Evolutionary conservation across 2,113 vertebrate species (phyloP).

Genomic region (Tinamus guttatus): DNA sequence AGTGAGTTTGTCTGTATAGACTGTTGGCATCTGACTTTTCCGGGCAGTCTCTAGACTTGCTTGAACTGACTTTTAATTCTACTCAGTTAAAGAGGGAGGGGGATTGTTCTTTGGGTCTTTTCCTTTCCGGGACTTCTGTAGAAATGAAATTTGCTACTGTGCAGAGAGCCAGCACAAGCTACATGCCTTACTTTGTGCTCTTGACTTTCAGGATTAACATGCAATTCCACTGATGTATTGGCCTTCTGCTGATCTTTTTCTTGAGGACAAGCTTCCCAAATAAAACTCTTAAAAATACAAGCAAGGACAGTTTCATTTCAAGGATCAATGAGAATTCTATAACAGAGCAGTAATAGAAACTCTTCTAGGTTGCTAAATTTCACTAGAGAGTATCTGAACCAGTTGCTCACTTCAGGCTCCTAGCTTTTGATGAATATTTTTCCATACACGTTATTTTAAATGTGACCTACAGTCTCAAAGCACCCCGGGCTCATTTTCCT

Average conservation of each 20-base stretch:
- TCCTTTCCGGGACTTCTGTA: neutral
- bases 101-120: neutral
- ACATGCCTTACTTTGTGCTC: neutral
- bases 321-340: neutral
- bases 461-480: slow-evolving; percentile 16
- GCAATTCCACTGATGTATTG: neutral
- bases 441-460: neutral
- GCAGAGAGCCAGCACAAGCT: neutral
- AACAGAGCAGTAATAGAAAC: neutral
- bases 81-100: neutral
- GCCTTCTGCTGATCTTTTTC: neutral
- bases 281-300: neutral
- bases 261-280: neutral
- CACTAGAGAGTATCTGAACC: neutral
- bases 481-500: slow-evolving; percentile 10
- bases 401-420: slow-evolving; percentile 12
- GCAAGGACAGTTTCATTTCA: neutral
- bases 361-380: neutral
- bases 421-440: slow-evolving; percentile 47
- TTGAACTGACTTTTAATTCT: neutral
- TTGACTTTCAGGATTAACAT: neutral
- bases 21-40: neutral
- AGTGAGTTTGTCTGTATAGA: neutral
- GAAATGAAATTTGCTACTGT: neutral
- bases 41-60: neutral